Percentiles rank a stretch among this genome's conserved stretches.
Evolutionary conservation across 2,113 vertebrate species (phyloP).

Genomic region (Bettongia penicillata): DNA sequence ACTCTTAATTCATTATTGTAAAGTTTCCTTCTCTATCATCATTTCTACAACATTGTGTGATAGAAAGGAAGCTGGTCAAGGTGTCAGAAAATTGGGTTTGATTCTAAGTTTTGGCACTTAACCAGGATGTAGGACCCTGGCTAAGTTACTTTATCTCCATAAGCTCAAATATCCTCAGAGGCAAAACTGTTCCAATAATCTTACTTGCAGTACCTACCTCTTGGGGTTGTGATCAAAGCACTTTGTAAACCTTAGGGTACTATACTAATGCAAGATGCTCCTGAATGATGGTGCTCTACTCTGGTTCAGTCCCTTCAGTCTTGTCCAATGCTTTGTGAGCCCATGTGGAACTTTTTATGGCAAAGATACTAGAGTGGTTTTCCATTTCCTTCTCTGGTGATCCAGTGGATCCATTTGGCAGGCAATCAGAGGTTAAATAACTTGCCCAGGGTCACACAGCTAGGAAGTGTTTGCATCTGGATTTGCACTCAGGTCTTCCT

Average conservation of each 20-base stretch:
- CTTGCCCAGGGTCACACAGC: background rate
- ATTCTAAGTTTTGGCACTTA: background rate
- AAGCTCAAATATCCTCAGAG: too few species aligned
- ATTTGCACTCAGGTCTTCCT: background rate
- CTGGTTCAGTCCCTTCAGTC: background rate
- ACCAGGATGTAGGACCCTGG: too few species aligned
- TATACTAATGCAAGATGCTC: background rate
- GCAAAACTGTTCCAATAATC: too few species aligned
- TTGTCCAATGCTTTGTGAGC: background rate
- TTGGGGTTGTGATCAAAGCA: too few species aligned
- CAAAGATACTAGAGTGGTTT: background rate
- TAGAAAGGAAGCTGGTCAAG: background rate
- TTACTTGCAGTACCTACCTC: too few species aligned
- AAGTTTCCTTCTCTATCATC: background rate
- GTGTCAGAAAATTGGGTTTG: background rate
- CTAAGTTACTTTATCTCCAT: too few species aligned
- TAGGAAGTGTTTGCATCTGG: background rate
- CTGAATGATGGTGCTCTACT: background rate
- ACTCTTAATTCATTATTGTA: background rate
- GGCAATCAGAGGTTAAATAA: background rate
- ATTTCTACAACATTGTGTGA: background rate
- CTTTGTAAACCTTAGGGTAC: background rate
- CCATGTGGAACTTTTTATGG: background rate
- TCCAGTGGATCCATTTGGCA: background rate
- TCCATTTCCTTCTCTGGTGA: background rate